These are phyloP conservation scores for Coecobrya sp. DNA, from an alignment of 2,888 invertebrate genomes.

Conservation along the genomic window DNA sequence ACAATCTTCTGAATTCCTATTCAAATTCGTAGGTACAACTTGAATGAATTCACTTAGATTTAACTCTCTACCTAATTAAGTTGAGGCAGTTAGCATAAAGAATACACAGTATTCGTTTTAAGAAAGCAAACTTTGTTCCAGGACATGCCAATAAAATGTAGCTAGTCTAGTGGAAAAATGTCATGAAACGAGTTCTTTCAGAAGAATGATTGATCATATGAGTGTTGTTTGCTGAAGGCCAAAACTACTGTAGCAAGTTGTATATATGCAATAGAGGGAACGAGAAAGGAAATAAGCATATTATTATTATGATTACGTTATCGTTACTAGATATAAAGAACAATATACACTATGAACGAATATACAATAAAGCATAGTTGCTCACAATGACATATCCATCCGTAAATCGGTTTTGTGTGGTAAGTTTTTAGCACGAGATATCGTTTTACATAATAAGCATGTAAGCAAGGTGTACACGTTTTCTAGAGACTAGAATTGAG, in stretches of 20 bases:
- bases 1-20: neutral
- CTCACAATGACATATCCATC: constrained; percentile 8
- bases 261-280: neutral
- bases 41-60: neutral
- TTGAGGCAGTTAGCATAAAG: neutral
- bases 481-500: neutral
- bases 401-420: constrained; percentile 40
- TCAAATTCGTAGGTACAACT: neutral
- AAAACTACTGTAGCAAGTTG: constrained; percentile 6
- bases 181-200: constrained; percentile 53
- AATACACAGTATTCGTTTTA: neutral
- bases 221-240: constrained; percentile 63
- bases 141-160: constrained; percentile 69
- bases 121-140: neutral
- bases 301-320: constrained; percentile 39
- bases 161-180: constrained; percentile 64
- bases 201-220: constrained; percentile 67
- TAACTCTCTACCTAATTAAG: neutral
- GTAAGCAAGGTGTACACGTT: neutral
- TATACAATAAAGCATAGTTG: neutral
- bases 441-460: constrained; percentile 57
- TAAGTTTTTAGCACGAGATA: constrained; percentile 3
- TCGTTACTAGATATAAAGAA: neutral
- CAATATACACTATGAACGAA: neutral
- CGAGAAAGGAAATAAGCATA: constrained; percentile 49